phyloP scores from a whole-genome alignment of 2,113 vertebrate genomes.

The Sturnira hondurensis region DNA sequence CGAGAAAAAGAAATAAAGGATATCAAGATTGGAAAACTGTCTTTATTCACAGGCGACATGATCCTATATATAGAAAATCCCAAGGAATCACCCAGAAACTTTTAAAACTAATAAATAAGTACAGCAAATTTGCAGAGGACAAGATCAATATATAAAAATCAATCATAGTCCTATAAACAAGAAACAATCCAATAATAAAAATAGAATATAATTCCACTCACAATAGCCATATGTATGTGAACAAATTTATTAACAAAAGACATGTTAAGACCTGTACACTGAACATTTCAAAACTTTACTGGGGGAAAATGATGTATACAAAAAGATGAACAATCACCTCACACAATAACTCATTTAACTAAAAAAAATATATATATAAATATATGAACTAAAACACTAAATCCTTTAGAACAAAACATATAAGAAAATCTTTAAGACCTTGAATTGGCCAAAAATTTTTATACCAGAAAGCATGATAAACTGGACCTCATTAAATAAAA shows the following conservation, averaged over 20 bases:
- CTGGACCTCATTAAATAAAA: neutral
- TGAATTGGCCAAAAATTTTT: conserved; percentile 1
- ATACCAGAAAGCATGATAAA: neutral
- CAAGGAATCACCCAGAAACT: neutral
- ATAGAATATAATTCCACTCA: neutral
- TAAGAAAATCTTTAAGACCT: neutral
- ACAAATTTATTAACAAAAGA: conserved; percentile 2
- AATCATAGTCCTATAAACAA: neutral
- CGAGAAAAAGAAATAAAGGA: neutral
- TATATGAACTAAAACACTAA: neutral
- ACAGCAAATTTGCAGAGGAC: neutral
- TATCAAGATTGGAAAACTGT: neutral
- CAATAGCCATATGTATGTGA: neutral
- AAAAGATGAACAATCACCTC: neutral
- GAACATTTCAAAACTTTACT: neutral
- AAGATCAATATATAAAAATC: neutral
- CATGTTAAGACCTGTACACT: neutral
- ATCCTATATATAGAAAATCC: neutral
- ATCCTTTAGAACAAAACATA: neutral
- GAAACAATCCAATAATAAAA: neutral
- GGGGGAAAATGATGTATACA: neutral
- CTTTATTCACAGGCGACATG: neutral
- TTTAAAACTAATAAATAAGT: neutral
- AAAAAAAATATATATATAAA: neutral
- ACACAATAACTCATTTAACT: neutral